These are phyloP conservation scores for Buteo buteo DNA, from an alignment of 2,113 vertebrate genomes.

Conservation along the genomic window DNA sequence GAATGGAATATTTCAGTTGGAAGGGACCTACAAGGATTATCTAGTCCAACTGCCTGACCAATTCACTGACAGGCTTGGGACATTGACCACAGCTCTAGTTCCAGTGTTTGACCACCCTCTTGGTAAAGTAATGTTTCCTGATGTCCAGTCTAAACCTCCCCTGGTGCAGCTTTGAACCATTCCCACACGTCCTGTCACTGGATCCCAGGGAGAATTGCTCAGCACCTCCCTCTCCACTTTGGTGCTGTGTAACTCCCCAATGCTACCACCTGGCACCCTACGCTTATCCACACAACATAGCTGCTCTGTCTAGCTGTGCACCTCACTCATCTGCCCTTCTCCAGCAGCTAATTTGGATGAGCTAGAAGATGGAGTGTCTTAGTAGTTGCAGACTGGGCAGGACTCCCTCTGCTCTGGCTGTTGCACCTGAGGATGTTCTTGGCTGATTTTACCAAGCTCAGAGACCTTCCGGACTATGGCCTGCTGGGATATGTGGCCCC, in stretches of 20 bases:
- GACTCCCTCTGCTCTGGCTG: not conserved
- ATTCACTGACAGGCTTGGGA: not conserved
- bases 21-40: not conserved
- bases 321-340: not conserved
- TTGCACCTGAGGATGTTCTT: not conserved
- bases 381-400: not conserved
- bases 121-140: not conserved
- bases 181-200: accelerated
- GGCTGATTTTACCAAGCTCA: not conserved
- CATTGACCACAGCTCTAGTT: not conserved
- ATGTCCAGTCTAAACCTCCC: not conserved
- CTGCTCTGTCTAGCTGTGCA: not conserved
- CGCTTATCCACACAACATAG: not conserved
- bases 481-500: not conserved
- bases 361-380: not conserved
- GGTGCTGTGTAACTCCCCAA: not conserved
- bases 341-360: not conserved
- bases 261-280: not conserved
- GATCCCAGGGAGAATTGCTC: not conserved
- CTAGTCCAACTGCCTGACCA: not conserved
- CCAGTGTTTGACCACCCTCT: not conserved
- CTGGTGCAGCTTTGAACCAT: not conserved
- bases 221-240: not conserved
- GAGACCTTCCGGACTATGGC: not conserved
- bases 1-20: not conserved